phyloP scores from a whole-genome alignment of 2,113 vertebrate genomes.

The Phodopus roborovskii region DNA sequence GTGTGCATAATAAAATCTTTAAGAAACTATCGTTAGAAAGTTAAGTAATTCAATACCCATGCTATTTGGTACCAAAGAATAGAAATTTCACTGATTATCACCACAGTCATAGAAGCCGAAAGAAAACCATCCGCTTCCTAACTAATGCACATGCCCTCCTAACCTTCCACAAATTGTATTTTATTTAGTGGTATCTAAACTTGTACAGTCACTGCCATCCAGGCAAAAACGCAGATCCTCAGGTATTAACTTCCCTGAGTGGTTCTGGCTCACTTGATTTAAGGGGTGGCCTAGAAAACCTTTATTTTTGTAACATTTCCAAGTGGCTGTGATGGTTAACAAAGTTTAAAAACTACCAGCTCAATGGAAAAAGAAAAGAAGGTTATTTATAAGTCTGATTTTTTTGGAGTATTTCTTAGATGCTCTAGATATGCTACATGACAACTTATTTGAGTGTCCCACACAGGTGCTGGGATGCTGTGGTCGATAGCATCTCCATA shows the following conservation, averaged over 20 bases:
- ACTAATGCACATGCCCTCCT: not conserved
- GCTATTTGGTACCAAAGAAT: not conserved
- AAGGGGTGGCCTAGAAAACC: not conserved
- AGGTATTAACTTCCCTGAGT: not conserved
- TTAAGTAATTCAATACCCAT: not conserved
- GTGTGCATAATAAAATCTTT: not conserved
- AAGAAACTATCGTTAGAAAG: not conserved
- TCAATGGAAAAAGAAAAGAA: not conserved
- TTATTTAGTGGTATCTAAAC: not conserved
- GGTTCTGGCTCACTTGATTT: not conserved
- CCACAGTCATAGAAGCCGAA: not conserved
- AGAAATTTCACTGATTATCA: not conserved
- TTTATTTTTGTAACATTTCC: not conserved
- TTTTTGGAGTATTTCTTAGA: conserved; percentile 17
- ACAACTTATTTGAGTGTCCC: not conserved
- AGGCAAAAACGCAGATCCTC: not conserved
- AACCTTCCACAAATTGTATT: not conserved
- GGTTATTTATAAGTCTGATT: not conserved
- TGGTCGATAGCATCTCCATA: not conserved
- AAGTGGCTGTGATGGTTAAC: not conserved
- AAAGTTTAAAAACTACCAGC: not conserved
- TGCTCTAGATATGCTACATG: not conserved
- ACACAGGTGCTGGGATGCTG: not conserved
- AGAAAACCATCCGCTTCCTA: not conserved
- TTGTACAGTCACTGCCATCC: not conserved